Evolutionary conservation across 2,113 vertebrate species (phyloP), one percentile per base, ranked within the genome.

Genomic region (Rhinolophus ferrumequinum): DNA sequence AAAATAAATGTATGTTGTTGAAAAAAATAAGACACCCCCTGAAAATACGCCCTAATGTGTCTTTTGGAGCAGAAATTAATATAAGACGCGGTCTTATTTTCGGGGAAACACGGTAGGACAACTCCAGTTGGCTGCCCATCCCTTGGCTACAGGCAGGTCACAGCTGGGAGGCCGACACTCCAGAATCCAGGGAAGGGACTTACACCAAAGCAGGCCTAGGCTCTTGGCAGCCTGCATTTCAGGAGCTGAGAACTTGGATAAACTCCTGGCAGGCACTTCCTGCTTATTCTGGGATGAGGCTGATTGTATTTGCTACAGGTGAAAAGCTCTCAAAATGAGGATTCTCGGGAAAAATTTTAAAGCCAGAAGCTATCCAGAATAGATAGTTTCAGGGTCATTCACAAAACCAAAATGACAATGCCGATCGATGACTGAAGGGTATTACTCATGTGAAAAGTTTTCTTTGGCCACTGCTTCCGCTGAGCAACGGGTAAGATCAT

Each of bases 401-500:
- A 11, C 22, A 52, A 96, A 76, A 70, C n/a, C 41, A 52, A 19
- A 35, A 83, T 0, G 22, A 72, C 54, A 60, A 14, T n/a, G 76
- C 11, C 9, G 12, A 54, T 8, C 9, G 12, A 54, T 8, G 18
- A 47, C 33, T 4, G 4, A 88, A 41, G 66, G 54, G 28, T 6
- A 0, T 16, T 22, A 16, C n/a, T 52, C 41, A 33, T 1, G 19
- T 24, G 22, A 44, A 4, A 64, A 26, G 85, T 77, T 66, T 81
- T 47, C 76, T 94, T 72, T 80, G 85, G 88, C 47, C 2, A 58
- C 56, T 30, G 67, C 33, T 38, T 75, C 56, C 2, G 5, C 64
- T 30, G 75, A 26, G 38, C 5, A 0, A 47, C 0, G 1, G 3
- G 19, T 0, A 72, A 24, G 33, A 2, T 44, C 41, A 44, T 44